Evolutionary conservation across 37 sponge, comb jelly and placozoan species (phyloP).

Genomic region (Eunapius fragilis): DNA sequence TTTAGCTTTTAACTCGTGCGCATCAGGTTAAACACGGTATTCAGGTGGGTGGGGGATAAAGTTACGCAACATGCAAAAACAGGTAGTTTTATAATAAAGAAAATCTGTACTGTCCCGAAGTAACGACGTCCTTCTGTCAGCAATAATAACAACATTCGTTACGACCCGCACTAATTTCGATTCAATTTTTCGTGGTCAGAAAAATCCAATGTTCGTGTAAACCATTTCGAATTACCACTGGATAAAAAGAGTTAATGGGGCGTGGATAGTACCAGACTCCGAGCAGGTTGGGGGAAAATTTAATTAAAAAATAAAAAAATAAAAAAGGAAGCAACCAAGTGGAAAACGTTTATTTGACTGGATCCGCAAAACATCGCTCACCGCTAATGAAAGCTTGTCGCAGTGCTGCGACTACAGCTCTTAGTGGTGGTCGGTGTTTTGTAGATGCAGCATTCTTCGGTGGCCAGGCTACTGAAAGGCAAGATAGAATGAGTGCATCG

Average conservation of each 20-base stretch:
- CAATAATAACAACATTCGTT: no score
- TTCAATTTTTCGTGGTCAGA: no score
- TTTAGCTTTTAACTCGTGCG: neutral
- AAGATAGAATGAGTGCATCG: no score
- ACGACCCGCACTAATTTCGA: no score
- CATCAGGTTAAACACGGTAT: neutral
- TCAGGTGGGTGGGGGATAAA: no score
- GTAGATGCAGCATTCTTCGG: neutral
- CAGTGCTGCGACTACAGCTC: neutral
- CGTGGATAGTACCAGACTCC: no score
- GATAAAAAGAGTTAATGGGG: neutral
- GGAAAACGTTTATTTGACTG: neutral
- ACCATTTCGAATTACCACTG: neutral
- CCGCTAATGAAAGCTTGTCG: constrained; percentile 22
- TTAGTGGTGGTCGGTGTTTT: neutral
- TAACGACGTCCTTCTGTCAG: no score
- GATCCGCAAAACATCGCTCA: constrained; percentile 56
- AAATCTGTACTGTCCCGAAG: no score
- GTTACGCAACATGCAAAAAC: no score
- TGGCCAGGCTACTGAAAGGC: neutral
- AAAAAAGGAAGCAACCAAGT: neutral
- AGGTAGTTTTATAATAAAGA: no score
- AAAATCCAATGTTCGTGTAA: neutral
- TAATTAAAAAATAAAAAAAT: no score
- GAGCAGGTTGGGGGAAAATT: no score